Evolutionary conservation across 2,113 vertebrate genomes (phyloP), one percentile per base, ranked within the genome.

Genomic region (Ciconia stormi): DNA sequence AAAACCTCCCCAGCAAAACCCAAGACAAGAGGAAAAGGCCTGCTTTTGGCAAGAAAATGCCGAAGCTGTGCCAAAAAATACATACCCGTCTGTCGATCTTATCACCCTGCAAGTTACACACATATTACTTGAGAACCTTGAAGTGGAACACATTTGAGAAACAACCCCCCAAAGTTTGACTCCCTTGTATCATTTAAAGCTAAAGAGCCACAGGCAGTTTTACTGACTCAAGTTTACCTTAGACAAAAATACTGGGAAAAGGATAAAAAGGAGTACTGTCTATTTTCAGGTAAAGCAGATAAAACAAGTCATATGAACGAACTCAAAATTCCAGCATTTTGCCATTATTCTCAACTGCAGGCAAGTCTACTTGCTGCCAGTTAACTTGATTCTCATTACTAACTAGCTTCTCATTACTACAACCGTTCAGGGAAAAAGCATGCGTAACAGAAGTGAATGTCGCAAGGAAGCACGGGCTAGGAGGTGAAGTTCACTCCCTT

Each of bases 21-120:
- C 97, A 97, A 97, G 96, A 93, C 79, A 98, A 94, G 56, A 97
- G 97, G 90, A 87, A 97, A 94, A 97, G 97, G 96, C 92, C 98
- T 98, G 98, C 91, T 94, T 91, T 95, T 96, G 98, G 98, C 98
- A 98, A 97, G 97, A 71, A 96, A 96, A 96, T 67, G 91, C 96
- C 98, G 76, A 86, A 96, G 93, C 95, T 89, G 94, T 83, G 97
- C 95, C 97, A 97, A 76, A 73, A 85, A 32, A 98, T 99, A 99
- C 99, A 99, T 99, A 99, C 99, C 99, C 99, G 98, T 98, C 99
- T 99, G 99, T 98, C 93, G 99, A 99, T 99, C 98, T 99, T 99
- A 99, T 99, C 99, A 87, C 99, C 99, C 99, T 99, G 99, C 90
- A 99, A 99, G 99, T 98, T 98, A 99, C 97, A 99, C 95, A 97